These are phyloP conservation scores for Paramuricea clavata DNA, from an alignment of 92 coral and sea anemone species.

Conservation along the genomic window DNA sequence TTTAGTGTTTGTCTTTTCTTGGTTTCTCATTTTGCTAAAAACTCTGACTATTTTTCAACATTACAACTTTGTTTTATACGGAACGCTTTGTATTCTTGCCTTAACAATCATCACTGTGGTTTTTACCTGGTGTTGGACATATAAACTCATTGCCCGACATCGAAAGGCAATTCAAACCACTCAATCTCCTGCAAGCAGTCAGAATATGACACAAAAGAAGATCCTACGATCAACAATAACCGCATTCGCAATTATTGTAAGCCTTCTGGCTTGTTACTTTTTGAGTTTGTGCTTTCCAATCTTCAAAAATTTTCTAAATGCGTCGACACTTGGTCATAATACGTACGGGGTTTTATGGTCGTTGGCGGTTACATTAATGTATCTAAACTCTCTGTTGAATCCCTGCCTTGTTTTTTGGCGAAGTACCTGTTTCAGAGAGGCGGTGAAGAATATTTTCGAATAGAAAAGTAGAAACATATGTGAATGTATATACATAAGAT, in stretches of 20 bases:
- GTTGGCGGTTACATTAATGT: neutral
- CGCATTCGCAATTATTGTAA: neutral
- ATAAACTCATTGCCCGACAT: neutral
- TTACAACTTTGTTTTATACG: neutral
- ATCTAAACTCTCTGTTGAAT: neutral
- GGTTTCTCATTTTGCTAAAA: neutral
- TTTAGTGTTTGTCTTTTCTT: neutral
- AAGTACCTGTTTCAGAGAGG: neutral
- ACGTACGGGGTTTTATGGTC: neutral
- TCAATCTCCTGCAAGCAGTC: neutral
- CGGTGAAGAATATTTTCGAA: neutral
- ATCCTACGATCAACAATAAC: neutral
- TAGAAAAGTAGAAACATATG: neutral
- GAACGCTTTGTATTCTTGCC: neutral
- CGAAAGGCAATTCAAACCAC: conserved; percentile 1
- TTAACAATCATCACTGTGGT: neutral
- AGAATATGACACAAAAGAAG: neutral
- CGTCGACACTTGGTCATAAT: neutral
- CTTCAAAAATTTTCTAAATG: neutral
- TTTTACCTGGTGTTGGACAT: conserved; percentile 3
- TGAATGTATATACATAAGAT: too few species aligned
- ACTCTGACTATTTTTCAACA: neutral
- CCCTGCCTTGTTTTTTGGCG: neutral
- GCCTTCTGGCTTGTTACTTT: neutral
- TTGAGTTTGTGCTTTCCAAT: neutral